Evolutionary conservation across 2,113 vertebrate genomes (phyloP), one percentile per base, ranked within the genome.

Genomic region (Notothenia rossii): DNA sequence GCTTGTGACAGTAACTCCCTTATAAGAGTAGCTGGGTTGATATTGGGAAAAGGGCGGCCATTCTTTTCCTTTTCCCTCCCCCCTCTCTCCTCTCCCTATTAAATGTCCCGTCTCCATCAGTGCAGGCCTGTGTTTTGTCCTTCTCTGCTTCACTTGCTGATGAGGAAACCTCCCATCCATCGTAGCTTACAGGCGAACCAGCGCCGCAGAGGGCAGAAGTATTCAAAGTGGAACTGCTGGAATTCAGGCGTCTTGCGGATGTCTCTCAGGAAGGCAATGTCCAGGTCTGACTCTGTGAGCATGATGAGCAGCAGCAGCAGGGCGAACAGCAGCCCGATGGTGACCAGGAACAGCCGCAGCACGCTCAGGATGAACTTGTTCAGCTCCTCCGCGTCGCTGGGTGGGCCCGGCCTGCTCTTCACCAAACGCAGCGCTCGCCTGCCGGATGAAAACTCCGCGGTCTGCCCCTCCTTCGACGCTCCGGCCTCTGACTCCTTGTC

Each of bases 121-220:
- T 5, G 53, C 71, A 89, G 65, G 70, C 65, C 62, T 29, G 54
- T 53, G 4, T 73, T 25, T 29, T 79, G 61, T 72, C 61, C 7
- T 22, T 70, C 46, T 69, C 20, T 62, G 12, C 11, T 15, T 55
- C 36, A 69, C 33, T 98, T 95, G 93, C 96, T 96, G 94, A 96
- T 94, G 86, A 99, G 96, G 91, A 97, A 96, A 77, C 93, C 95
- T 86, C 98, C 96, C 91, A 97, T 90, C 92, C 97, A 97, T 80
- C 97, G 96, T 89, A 99, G 84, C 95, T 98, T 98, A 96, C 98
- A 99, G 94, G 97, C 96, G 93, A 99, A 95, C 98, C 98, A 99
- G 94, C 97, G 97, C 94, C 98, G 96, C 95, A 99, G 96, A 88
- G 98, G 98, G 95, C 97, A 99, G 96, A 99, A 99, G 94, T 98